Percentiles rank a stretch among this genome's conserved stretches.
These are phyloP conservation scores for Zaprionus vittiger DNA, from an alignment of 1,140 invertebrate species.

Conservation along the genomic window DNA sequence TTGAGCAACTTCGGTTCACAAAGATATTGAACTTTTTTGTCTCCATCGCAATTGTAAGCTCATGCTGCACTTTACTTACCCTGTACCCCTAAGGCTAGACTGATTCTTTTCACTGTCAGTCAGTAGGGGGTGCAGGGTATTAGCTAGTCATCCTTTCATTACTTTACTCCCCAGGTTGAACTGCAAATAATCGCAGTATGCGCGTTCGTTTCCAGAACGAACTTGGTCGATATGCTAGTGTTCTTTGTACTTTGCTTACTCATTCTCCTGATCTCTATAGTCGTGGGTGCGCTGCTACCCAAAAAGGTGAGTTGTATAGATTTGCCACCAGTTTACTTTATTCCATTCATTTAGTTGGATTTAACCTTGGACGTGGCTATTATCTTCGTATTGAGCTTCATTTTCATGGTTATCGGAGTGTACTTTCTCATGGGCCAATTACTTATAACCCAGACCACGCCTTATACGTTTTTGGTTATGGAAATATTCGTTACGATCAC, in stretches of 20 bases:
- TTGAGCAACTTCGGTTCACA: not conserved
- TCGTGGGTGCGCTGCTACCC: constrained; percentile 41
- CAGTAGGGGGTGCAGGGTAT: not conserved
- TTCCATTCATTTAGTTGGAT: constrained; percentile 43
- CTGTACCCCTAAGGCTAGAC: no score
- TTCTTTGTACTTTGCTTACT: constrained; percentile 21
- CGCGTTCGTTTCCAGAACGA: constrained; percentile 3
- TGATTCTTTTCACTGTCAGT: no score
- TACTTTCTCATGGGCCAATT: constrained; percentile 36
- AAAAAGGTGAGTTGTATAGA: constrained; percentile 3
- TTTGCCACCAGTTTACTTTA: not conserved
- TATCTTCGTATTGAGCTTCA: constrained; percentile 57
- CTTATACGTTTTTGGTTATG: constrained; percentile 10
- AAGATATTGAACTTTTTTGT: not conserved
- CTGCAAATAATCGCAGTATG: constrained; percentile 49
- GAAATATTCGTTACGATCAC: constrained; percentile 27
- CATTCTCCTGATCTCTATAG: constrained; percentile 13
- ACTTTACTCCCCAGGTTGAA: constrained; percentile 39
- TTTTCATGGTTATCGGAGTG: constrained; percentile 52
- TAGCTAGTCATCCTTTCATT: not conserved
- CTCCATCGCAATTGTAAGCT: not conserved
- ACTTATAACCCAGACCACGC: not conserved
- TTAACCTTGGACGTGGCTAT: constrained; percentile 66
- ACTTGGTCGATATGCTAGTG: constrained; percentile 28
- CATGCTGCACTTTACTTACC: not conserved